Percentiles rank a stretch among this genome's conserved stretches.
phyloP scores from a whole-genome alignment of 2,888 invertebrate species.

The Notocelia uddmanniana region DNA sequence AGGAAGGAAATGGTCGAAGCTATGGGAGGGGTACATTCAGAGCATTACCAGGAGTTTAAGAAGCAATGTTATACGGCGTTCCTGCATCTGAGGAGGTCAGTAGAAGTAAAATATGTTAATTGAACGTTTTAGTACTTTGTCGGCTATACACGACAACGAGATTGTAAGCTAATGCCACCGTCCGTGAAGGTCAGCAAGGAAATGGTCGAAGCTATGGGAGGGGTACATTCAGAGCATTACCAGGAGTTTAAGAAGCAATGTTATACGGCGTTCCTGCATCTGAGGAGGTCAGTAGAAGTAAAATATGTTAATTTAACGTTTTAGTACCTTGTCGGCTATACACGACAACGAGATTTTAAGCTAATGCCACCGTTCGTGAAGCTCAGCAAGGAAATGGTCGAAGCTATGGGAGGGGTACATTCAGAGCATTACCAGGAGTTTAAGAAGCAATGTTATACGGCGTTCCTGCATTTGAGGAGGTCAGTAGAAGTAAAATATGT shows the following conservation, averaged over 20 bases:
- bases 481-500: too few species aligned
- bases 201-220: conserved; percentile 99
- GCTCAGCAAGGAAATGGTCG: conserved; percentile 95
- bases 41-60: conserved; percentile 97
- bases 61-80: conserved; percentile 98
- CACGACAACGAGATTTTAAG: conserved; percentile 93
- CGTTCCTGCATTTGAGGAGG: conserved; percentile 97
- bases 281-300: conserved; percentile 89
- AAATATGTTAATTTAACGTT: not conserved
- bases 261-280: conserved; percentile 97
- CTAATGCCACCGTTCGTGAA: conserved; percentile 99
- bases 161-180: conserved; percentile 99
- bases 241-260: conserved; percentile 97
- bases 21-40: conserved; percentile 96
- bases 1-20: conserved; percentile 99
- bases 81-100: conserved; percentile 93
- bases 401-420: conserved; percentile 97
- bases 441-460: conserved; percentile 97
- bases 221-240: conserved; percentile 95
- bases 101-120: too few species aligned
- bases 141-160: conserved; percentile 81
- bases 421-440: conserved; percentile 98
- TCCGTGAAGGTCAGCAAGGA: conserved; percentile 99
- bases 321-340: not conserved
- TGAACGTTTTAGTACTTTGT: not conserved